Evolutionary conservation across 2,797 vertebrate genomes (phyloP), one percentile per base, ranked within the genome.

Genomic region (Smutsia gigantea): DNA sequence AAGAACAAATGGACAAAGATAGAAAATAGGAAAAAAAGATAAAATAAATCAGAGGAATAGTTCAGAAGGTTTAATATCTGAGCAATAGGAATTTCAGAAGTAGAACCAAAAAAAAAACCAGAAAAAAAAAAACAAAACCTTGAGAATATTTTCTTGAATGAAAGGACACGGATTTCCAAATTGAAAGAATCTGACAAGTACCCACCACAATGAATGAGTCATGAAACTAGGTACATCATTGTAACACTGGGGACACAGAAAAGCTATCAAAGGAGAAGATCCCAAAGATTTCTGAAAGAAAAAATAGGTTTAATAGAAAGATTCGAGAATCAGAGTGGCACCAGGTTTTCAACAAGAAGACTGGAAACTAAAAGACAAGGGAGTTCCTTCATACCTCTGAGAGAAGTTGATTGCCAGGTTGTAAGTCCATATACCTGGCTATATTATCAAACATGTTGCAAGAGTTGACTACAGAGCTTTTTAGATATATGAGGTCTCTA

Each of bases 241-340:
- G 2, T 63, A 51, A 66, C 7, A 42, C 59, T n/a, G 8, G 14
- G 64, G 27, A 7, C 21, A 59, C 71, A 74, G 72, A 89, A n/a
- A 78, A 87, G 27, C 34, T 3, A 49, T 5, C 25, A 74, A 81
- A 61, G 66, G 39, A 51, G 17, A 79, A 42, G 55, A 83, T 18
- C 74, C n/a, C 75, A 18, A 68, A 69, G 63, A 64, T 92, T n/a
- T 34, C 39, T 75, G 59, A 94, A 96, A 92, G n/a, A 51, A 87
- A 82, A 74, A 83, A 18, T 2, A 69, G 18, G 29, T 55, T 91
- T 83, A 31, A 84, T 2, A 81, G 94, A 72, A 66, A 77, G 66
- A 74, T 29, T 85, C 34, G 93, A 94, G 39, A 87, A 53, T 83
- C 57, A 75, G 53, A 81, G 92, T 27, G 27, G 23, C 31, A 59